Evolutionary conservation across 2,113 vertebrate species (phyloP), one percentile per base, ranked within the genome.

Genomic region (Dipodomys ordii): DNA sequence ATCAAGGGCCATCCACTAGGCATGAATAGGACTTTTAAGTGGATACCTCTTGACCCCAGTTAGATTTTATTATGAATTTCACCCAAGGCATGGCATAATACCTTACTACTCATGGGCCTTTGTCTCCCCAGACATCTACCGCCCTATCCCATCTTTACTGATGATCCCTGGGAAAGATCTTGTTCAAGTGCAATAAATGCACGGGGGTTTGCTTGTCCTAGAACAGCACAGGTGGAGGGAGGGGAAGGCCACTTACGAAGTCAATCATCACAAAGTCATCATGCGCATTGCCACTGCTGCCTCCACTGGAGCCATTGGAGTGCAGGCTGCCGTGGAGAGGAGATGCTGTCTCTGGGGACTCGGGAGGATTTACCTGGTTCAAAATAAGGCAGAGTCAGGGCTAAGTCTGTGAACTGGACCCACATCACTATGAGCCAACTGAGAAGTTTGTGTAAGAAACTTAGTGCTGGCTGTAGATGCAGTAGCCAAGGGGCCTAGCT

Each of bases 211-310:
- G 28, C 4, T 13, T 53, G 20, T n/a, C 60, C 49, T 3, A 4
- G n/a, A 67, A 32, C 19, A 60, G 53, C 49, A 25, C 64, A 35
- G n/a, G 84, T 25, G 44, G 49, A 62, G 35, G 60, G 67, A 19
- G 18, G 73, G 3, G 69, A 77, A 0, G 2, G 64, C 32, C 32
- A 98, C 99, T 98, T 98, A 99, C 99, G 90, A 99, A 99, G 97
- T 99, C 99, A 0, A 99, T 98, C 99, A 99, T 99, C 91, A 99
- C 99, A 19, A 99, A 99, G 98, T 99, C 99, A 0, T 99, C 99
- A 0, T 99, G 99, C 35, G 98, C 96, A 83, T 98, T 99, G 62
- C 98, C 99, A 1, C 98, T 97, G 96, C 98, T 99, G 92, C 98
- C 98, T 13, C 98, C 98, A 22, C 99, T 99, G 76, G 99, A 99